phyloP scores from a whole-genome alignment of 2,888 invertebrate genomes.

The Thecocarcelia acutangulata region DNA sequence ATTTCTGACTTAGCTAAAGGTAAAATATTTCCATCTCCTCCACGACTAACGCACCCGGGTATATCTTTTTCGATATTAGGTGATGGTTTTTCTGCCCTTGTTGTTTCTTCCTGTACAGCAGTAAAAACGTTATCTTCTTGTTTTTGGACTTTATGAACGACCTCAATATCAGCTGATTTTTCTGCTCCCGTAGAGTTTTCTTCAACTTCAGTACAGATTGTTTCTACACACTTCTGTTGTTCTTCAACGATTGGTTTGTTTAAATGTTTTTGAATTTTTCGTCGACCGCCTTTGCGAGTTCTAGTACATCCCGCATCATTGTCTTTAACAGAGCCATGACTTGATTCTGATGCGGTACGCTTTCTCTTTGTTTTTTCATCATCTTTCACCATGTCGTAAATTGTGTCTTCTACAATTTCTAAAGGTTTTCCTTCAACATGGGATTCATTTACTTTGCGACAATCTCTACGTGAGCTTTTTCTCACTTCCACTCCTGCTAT shows the following conservation, averaged over 20 bases:
- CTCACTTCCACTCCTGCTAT: neutral
- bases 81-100: no score
- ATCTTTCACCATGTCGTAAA: neutral
- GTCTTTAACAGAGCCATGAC: constrained; percentile 24
- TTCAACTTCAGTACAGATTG: neutral
- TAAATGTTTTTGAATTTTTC: constrained; percentile 21
- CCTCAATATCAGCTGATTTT: no score
- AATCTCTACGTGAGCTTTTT: constrained; percentile 2
- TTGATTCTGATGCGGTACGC: constrained; percentile 25
- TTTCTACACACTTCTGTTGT: constrained; percentile 1
- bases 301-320: neutral
- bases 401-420: neutral
- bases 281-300: constrained; percentile 35
- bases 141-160: no score
- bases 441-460: constrained; percentile 26
- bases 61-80: no score
- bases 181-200: no score
- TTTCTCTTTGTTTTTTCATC: constrained; percentile 24
- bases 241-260: constrained; percentile 19
- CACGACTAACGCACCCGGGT: no score
- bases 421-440: neutral
- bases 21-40: no score
- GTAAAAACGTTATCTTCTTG: no score
- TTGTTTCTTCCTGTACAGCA: no score
- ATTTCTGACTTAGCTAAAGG: no score